A percentile compares a stretch with the other conserved stretches of the same genome.
These are phyloP conservation scores for Megaceryle maxima DNA, from an alignment of 2,113 vertebrate genomes.

Conservation along the genomic window DNA sequence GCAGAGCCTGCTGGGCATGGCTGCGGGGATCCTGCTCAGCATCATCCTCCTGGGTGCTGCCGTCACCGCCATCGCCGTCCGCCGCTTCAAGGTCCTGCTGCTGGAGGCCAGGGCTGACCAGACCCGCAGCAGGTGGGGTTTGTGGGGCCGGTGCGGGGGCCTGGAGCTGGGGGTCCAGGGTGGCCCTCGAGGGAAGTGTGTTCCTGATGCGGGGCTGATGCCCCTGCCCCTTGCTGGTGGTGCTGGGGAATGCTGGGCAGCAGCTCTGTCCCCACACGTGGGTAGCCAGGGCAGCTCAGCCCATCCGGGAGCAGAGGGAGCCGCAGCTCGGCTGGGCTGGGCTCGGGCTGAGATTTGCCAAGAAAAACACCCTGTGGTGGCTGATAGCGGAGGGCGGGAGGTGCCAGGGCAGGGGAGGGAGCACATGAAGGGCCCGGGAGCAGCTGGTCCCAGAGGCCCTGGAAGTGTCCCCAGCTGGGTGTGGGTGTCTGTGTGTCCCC, in stretches of 20 bases:
- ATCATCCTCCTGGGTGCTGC: slow-evolving; percentile 67
- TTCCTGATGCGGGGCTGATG: not conserved
- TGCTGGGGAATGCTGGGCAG: not conserved
- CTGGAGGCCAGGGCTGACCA: slow-evolving; percentile 86
- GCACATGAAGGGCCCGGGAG: not conserved
- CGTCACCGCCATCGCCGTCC: slow-evolving; percentile 74
- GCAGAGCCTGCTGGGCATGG: slow-evolving; percentile 75
- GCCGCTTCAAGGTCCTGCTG: slow-evolving; percentile 80
- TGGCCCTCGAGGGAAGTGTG: not conserved
- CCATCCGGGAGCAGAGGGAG: not conserved
- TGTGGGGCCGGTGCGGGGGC: not conserved
- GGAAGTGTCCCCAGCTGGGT: not conserved
- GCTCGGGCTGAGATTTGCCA: not conserved
- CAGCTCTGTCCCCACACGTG: not conserved
- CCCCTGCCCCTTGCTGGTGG: fast-evolving
- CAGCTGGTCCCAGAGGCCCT: fast-evolving
- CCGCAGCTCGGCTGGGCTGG: not conserved
- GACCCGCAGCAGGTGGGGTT: slow-evolving; percentile 85
- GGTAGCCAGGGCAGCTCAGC: not conserved
- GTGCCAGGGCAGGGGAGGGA: not conserved
- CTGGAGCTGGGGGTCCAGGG: not conserved
- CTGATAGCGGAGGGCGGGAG: not conserved
- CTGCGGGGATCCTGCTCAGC: slow-evolving; percentile 75
- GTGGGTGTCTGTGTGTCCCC: not conserved
- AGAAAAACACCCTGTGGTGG: not conserved